A percentile compares a stretch with the other conserved stretches of the same genome.
Conservation (phyloP, 2,888 invertebrate genomes). For the Cylloceria caligata region DNA sequence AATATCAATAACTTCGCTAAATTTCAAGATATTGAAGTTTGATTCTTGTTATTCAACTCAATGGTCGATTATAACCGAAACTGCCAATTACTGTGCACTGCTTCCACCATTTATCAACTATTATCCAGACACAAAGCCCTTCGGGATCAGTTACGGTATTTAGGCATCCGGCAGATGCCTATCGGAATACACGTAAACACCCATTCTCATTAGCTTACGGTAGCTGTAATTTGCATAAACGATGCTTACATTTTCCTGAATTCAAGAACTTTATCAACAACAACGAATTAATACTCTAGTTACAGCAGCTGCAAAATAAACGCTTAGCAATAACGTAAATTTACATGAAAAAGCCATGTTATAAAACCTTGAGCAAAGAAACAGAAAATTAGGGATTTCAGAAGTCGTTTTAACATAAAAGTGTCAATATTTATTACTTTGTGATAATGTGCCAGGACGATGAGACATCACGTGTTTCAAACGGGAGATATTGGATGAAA, state of each 20-base stretch:
- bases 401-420: too few relatives aligned
- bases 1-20: background rate
- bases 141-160: slow-evolving; percentile 22
- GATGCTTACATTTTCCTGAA: slow-evolving; percentile 7
- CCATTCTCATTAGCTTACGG: background rate
- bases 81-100: background rate
- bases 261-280: slow-evolving; percentile 8
- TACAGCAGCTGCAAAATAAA: slow-evolving; percentile 5
- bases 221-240: slow-evolving; percentile 39
- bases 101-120: background rate
- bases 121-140: slow-evolving; percentile 29
- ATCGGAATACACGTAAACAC: slow-evolving; percentile 18
- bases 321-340: background rate
- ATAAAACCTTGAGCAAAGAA: background rate
- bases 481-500: too few relatives aligned
- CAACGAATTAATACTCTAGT: background rate
- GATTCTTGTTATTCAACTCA: background rate
- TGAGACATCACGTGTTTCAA: too few relatives aligned
- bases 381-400: background rate
- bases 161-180: slow-evolving; percentile 3
- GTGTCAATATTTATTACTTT: too few relatives aligned
- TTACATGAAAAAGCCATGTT: background rate
- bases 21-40: background rate
- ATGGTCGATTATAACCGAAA: background rate
- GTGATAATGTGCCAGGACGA: background rate